Evolutionary conservation across 2,113 vertebrate species (phyloP).

Genomic region (Forbesichthys papilliferus): DNA sequence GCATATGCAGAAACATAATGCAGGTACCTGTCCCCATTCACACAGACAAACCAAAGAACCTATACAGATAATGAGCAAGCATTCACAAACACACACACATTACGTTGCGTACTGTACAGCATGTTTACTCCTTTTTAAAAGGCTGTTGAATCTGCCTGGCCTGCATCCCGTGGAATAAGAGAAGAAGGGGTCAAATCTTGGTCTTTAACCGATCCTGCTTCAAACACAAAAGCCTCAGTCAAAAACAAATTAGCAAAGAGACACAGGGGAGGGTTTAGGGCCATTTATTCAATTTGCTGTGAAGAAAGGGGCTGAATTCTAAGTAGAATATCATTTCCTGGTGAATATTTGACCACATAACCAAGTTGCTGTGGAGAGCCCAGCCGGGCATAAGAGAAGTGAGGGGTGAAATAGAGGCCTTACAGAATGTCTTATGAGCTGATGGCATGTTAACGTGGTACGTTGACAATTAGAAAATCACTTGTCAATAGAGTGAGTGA

Average conservation of each 20-base stretch:
- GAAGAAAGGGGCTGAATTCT: conserved; percentile 7
- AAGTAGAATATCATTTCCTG: conserved; percentile 45
- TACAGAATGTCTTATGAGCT: conserved; percentile 38
- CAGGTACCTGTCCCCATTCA: not conserved
- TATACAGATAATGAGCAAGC: conserved; percentile 17
- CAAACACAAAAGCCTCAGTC: conserved; percentile 30
- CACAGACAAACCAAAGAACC: conserved; percentile 2
- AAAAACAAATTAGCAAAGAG: conserved; percentile 48
- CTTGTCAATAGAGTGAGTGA: conserved; percentile 20
- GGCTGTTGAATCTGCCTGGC: conserved; percentile 45
- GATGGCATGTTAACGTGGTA: conserved; percentile 11
- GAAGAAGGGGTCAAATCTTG: conserved; percentile 25
- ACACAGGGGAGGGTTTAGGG: conserved; percentile 49
- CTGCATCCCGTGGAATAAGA: conserved; percentile 33
- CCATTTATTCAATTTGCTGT: conserved; percentile 55
- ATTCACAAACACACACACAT: conserved; percentile 43
- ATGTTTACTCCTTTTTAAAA: conserved; percentile 38
- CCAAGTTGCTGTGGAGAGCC: conserved; percentile 45
- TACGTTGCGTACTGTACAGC: not conserved
- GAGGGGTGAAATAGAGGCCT: conserved; percentile 50
- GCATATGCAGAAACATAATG: conserved; percentile 6
- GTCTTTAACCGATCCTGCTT: conserved; percentile 2
- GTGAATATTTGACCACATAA: conserved; percentile 47
- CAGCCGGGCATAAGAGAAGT: conserved; percentile 9
- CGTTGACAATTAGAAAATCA: conserved; percentile 53